Evolutionary conservation across 2,797 vertebrate species (phyloP), one percentile per base, ranked within the genome.

Genomic region (Carcharodon carcharias): DNA sequence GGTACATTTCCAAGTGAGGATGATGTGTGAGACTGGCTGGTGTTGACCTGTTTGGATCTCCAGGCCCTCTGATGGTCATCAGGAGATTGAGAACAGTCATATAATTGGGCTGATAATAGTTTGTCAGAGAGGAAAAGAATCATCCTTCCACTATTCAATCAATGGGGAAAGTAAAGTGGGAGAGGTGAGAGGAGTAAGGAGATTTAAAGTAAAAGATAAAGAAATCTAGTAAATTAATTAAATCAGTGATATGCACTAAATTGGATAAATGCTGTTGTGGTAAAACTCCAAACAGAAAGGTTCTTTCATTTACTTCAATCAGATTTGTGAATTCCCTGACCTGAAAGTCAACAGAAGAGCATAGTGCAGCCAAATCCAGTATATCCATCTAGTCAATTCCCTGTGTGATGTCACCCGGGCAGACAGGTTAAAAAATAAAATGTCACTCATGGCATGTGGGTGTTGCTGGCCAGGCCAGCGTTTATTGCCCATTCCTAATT

Each of bases 261-360:
- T 21, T 85, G 40, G 18, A 85, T 21, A 45, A 85, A 50, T 50
- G 6, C 40, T 50, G 16, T 92, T 61, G 16, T 58, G 31, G 58
- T 63, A 63, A 92, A 61, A n/a, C 89, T n/a, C 8, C 89, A 92
- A n/a, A 63, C 56, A 92, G 89, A 92, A 92, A 92, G 12, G 14
- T 14, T n/a, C 5, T 58, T 61, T 16, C 35, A 63, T 31, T 92
- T 9, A 63, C 61, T 92, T 92, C 89, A 63, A n/a, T 92, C 89
- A 54, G 31, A 28, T 89, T 14, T 1, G 35, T 18, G 56, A 1
- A 31, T 56, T 92, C 40, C 89, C 18, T 63, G 58, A 61, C 58
- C 18, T 12, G 31, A 18, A 3, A 92, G 35, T 40, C 58, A 92
- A 63, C 12, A 35, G 12, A 26, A n/a, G 35, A 5, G 58, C 16